Evolutionary conservation across 2,888 invertebrate species (phyloP).

Genomic region (Apamea anceps): DNA sequence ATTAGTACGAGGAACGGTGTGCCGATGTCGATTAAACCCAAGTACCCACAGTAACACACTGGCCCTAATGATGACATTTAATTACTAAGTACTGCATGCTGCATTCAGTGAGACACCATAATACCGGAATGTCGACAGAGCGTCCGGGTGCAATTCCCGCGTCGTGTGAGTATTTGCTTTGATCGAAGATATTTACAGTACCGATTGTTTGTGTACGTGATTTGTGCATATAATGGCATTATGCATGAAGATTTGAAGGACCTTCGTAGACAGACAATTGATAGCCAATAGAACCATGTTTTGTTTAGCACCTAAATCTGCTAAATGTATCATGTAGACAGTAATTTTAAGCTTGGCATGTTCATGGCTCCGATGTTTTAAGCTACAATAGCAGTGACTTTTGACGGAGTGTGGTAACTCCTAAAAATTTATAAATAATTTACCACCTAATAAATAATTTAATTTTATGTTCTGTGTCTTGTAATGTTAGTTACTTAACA

Average conservation of each 20-base stretch:
- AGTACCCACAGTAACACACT: conserved; percentile 22
- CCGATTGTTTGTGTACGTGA: conserved; percentile 27
- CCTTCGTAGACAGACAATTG: conserved; percentile 4
- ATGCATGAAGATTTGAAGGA: conserved; percentile 7
- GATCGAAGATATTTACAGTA: conserved; percentile 19
- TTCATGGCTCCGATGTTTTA: background rate
- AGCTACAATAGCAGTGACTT: background rate
- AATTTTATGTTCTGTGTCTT: too few relatives aligned
- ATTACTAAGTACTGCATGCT: conserved; percentile 22
- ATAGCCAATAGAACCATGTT: background rate
- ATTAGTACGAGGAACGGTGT: conserved; percentile 26
- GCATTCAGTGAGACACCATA: conserved; percentile 24
- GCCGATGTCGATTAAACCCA: conserved; percentile 32
- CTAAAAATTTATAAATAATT: too few relatives aligned
- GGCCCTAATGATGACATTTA: conserved; percentile 41
- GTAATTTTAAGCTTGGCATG: background rate
- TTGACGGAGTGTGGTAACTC: too few relatives aligned
- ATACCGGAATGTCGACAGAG: conserved; percentile 31
- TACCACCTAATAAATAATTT: too few relatives aligned
- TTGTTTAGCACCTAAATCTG: background rate
- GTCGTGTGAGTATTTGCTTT: conserved; percentile 27
- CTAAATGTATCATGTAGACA: background rate
- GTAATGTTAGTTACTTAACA: too few relatives aligned
- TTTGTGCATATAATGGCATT: conserved; percentile 8
- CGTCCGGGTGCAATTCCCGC: conserved; percentile 37